Percentiles rank a stretch among this genome's conserved stretches.
Evolutionary conservation across 2,797 vertebrate genomes (phyloP).

Genomic region (Gymnoscopelus microlampas): DNA sequence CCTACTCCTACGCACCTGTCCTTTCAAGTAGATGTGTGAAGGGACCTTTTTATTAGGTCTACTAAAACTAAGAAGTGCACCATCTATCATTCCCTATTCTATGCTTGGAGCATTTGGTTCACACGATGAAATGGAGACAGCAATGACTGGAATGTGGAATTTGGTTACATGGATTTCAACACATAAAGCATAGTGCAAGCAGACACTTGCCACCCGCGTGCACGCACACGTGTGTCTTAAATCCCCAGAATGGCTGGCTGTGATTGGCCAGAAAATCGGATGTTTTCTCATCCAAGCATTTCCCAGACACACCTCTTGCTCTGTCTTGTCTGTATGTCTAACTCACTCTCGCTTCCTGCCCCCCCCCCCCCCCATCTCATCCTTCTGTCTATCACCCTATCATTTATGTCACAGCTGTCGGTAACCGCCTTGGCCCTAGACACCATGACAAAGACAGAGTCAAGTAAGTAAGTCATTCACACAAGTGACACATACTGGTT

Average conservation of each 20-base stretch:
- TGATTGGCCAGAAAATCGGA: slow-evolving; percentile 76
- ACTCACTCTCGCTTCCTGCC: background rate
- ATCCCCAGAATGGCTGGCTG: slow-evolving; percentile 61
- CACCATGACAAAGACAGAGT: slow-evolving; percentile 43
- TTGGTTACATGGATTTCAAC: slow-evolving; percentile 66
- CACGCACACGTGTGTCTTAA: slow-evolving; percentile 46
- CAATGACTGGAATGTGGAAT: slow-evolving; percentile 76
- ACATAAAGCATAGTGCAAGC: slow-evolving; percentile 70
- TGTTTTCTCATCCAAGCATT: slow-evolving; percentile 74
- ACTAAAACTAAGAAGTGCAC: background rate
- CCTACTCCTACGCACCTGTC: no score
- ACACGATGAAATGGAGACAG: slow-evolving; percentile 65
- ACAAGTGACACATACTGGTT: no score
- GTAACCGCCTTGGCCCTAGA: slow-evolving; percentile 31
- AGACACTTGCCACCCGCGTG: slow-evolving; percentile 67
- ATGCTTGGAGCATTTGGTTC: slow-evolving; percentile 27
- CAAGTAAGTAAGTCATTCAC: background rate
- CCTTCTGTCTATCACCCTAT: slow-evolving; percentile 6
- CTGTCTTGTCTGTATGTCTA: slow-evolving; percentile 3
- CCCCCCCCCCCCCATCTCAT: background rate
- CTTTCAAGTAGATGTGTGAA: no score
- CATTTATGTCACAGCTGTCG: slow-evolving; percentile 46
- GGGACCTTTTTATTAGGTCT: no score
- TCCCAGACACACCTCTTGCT: slow-evolving; percentile 74
- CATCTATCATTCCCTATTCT: slow-evolving; percentile 17